Conservation (phyloP, 2,888 invertebrate species). For the Baronia brevicornis region DNA sequence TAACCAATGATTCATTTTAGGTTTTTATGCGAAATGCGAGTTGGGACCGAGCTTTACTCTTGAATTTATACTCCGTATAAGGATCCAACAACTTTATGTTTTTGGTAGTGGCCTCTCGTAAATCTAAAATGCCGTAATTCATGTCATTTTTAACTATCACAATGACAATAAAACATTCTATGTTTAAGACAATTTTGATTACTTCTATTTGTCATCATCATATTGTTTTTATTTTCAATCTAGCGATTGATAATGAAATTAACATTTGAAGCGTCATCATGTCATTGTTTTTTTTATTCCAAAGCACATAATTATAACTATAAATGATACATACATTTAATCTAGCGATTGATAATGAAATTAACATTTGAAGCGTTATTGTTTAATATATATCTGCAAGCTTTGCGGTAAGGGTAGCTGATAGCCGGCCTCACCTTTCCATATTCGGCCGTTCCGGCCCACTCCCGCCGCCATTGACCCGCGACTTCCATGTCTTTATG, state of each 20-base stretch:
- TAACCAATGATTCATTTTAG: conserved; percentile 45
- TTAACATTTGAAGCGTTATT: conserved; percentile 2
- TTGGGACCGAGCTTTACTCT: conserved; percentile 37
- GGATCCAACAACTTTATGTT: conserved; percentile 61
- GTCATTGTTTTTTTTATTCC: no score
- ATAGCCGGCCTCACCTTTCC: conserved; percentile 54
- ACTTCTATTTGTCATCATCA: no score
- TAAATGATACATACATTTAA: no score
- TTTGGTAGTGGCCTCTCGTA: conserved; percentile 67
- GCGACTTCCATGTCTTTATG: conserved; percentile 60
- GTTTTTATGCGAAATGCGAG: conserved; percentile 33
- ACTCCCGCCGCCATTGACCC: conserved; percentile 69
- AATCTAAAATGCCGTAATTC: conserved; percentile 19
- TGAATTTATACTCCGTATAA: conserved; percentile 61
- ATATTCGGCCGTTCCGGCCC: conserved; percentile 70
- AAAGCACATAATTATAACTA: no score
- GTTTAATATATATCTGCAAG: conserved; percentile 1
- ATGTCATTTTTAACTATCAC: conserved; percentile 14
- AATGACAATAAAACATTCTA: no score
- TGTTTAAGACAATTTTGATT: no score
- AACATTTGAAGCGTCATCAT: no score
- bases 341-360: no score
- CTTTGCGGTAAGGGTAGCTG: conserved; percentile 18
- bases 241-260: no score
- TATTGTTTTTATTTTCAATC: no score